Evolutionary conservation across 2,888 invertebrate genomes (phyloP), one percentile per base, ranked within the genome.

Genomic region (Pyrrhosoma nymphula): DNA sequence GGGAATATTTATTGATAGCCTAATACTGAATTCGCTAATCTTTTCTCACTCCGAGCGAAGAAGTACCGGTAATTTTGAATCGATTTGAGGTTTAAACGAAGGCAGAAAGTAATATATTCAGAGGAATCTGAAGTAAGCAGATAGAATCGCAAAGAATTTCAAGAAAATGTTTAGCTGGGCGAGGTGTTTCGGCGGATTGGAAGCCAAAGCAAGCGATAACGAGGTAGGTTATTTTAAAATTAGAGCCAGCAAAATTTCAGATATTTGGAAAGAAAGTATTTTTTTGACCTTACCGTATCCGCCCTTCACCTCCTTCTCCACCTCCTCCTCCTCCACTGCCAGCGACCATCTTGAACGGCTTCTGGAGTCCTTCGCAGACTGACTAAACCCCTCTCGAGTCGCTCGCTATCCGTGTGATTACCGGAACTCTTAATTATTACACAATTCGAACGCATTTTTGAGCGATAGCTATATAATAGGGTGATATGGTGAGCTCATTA

Each of bases 291-390:
- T 93, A 93, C 93, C 93, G 93, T 93, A 63, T 60, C 16, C 56
- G 35, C 56, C 60, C 47, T 39, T 63, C 69, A 63, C 39, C 60
- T 90, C 90, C 60, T 16, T 60, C 60, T 60, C 60, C 60, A 56
- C 56, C 56, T 56, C 39, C 60, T 91, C 63, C 60, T 91, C 60
- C 47, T 69, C 93, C 93, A 69, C 47, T 39, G 60, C 91, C 60
- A 60, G 91, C 93, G 93, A 93, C 75, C 93, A 93, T 93, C 93
- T 93, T 93, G 69, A n/a, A 12, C 93, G 69, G 69, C 93, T 93
- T 14, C 39, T n/a, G n/a, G 39, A 63, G 47, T 69, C 93, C 69
- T 93, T 35, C 47, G 56, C 30, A 8, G 91, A 30, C 91, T 39
- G 16, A 93, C 55, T 35, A 39, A 26, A 47, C 69, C 69, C 47